Evolutionary conservation across 1,140 invertebrate species (phyloP), one percentile per base, ranked within the genome.

Genomic region (Piezodorus guildinii): DNA sequence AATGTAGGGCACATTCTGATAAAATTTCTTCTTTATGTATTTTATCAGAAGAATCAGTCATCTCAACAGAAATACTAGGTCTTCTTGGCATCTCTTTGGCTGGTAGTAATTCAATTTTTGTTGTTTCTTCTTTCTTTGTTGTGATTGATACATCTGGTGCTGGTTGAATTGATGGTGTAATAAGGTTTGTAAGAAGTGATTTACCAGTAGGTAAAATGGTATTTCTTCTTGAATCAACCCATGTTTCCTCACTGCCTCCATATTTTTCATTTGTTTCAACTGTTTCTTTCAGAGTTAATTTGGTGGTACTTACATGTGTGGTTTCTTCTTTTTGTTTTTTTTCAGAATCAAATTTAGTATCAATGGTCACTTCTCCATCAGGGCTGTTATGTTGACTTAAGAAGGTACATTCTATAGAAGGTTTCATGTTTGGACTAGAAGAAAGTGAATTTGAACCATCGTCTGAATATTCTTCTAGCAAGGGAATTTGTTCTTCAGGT

Each of bases 11-110:
- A 43, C 60, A 56, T n/a, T 66, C 61, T 52, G 51, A 4, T 23
- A 6, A 44, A 19, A 23, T 21, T 17, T 66, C 61, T 25, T 45
- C 58, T 64, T 34, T 64, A 34, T 60, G 25, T 10, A 43, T 17
- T 30, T 46, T 43, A 49, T 56, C 43, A 23, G 46, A n/a, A 15
- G 65, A 62, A 51, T 72, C 71, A 12, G 63, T 70, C 16, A 70
- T 70, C 61, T 72, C 71, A 2, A 71, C 63, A 3, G 71, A 72
- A 61, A 72, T 71, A 62, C 70, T 71, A 6, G 69, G 71, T 51
- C 68, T 59, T 4, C 67, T 54, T 14, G 66, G 68, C 39, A 64
- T 63, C 25, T 70, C 69, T 62, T 68, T 70, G 0, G 65, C 65
- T 39, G 67, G 64, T 1, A 70, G 51, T 15, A 69, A 59, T 44